Evolutionary conservation across 2,888 invertebrate species (phyloP), one percentile per base, ranked within the genome.

Genomic region (Apodemia zela): DNA sequence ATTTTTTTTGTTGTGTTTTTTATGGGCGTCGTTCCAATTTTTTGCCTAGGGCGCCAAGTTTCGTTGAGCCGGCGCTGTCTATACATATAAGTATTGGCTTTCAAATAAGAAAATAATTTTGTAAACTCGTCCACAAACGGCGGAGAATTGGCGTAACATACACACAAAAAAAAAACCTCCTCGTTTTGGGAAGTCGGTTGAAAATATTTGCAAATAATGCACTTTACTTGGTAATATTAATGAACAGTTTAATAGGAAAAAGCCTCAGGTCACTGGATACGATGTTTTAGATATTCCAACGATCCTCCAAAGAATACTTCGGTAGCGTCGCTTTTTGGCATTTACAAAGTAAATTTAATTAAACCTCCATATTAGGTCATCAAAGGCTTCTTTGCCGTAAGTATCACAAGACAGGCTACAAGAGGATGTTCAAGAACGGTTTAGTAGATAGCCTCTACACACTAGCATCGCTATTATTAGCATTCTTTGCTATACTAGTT

Each of bases 331-430:
- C 63, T 63, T 67, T 67, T 66, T 65, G 66, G 63, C 64, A 67
- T 60, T 69, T 66, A 73, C 75, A 76, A 72, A 74, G 75, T 71
- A 73, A 72, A 69, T 74, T 75, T 73, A 75, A 75, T 75, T 75
- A 73, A 75, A 74, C 68, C 66, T 63, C 67, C 64, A 66, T 68
- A 71, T 69, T 70, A 69, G 71, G 66, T 65, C 62, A 70, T 68
- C 66, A 68, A 67, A 65, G 69, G 66, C 69, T 68, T 68, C 67
- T 68, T 69, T 68, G 68, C 65, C 65, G 66, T 63, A 65, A 61
- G 60, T 63, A 62, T 59, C 51, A 66, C 64, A 65, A 63, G 59
- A 66, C 62, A 62, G 63, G 60, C 15, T 42, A 15, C 63, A 42
- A 49, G 51, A 25, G 51, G 21, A 51, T 21, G 18, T 51, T 51